Percentiles rank a stretch among this genome's conserved stretches.
Conservation (phyloP, 2,113 vertebrate species). For the Haemorhous mexicanus region DNA sequence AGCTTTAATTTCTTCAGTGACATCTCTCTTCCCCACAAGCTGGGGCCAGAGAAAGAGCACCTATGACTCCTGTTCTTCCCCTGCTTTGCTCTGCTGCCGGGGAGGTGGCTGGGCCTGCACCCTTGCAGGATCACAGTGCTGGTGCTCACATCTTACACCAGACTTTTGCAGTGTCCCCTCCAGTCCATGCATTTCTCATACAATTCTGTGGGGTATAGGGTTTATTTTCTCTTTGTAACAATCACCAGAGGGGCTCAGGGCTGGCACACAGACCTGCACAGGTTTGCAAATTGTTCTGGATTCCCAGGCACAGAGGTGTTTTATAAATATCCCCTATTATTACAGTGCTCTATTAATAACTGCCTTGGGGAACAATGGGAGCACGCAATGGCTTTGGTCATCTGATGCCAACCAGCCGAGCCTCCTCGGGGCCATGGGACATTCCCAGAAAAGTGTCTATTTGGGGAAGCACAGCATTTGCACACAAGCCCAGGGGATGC, state of each 20-base stretch:
- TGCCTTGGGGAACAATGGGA: constrained; percentile 50
- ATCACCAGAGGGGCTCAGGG: background rate
- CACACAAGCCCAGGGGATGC: background rate
- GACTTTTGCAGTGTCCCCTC: background rate
- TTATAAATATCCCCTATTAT: constrained; percentile 60
- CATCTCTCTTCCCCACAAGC: background rate
- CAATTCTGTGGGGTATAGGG: background rate
- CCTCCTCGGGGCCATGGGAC: background rate
- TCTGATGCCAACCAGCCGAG: constrained; percentile 20
- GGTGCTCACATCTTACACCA: rapidly evolving
- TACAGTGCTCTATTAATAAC: constrained; percentile 53
- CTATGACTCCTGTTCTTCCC: background rate
- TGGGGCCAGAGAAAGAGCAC: background rate
- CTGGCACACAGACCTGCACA: background rate
- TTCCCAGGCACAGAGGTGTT: constrained; percentile 23
- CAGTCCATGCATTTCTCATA: background rate
- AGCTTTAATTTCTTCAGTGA: background rate
- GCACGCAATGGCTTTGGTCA: constrained; percentile 36
- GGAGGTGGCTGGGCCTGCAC: rapidly evolving
- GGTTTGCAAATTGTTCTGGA: constrained; percentile 15
- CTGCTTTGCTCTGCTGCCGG: background rate
- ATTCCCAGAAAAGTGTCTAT: constrained; percentile 66
- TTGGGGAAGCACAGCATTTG: constrained; percentile 47
- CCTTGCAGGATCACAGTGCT: background rate
- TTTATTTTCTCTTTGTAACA: background rate